Conservation (phyloP, 2,888 invertebrate species). For the Cephus spinipes region DNA sequence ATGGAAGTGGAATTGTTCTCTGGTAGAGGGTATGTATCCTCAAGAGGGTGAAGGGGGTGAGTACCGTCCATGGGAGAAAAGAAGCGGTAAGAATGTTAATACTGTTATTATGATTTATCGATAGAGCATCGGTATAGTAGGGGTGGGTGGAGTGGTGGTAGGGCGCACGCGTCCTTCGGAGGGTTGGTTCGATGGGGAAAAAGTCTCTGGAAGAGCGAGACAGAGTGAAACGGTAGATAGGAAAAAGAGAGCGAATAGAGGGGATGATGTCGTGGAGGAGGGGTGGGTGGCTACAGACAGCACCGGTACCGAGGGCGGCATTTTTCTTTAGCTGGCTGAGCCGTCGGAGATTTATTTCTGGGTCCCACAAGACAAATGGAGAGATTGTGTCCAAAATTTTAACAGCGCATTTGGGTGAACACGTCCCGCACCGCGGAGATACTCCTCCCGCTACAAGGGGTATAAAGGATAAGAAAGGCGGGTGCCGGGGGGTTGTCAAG, state of each 20-base stretch:
- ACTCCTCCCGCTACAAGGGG: slow-evolving; percentile 63
- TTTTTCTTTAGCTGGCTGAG: slow-evolving; percentile 72
- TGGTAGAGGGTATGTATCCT: background rate
- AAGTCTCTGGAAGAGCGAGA: slow-evolving; percentile 38
- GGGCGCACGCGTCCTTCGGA: slow-evolving; percentile 25
- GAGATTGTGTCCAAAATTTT: slow-evolving; percentile 85
- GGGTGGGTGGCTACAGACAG: slow-evolving; percentile 58
- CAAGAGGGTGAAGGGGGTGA: background rate
- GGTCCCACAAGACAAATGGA: slow-evolving; percentile 82
- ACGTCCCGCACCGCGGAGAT: slow-evolving; percentile 64
- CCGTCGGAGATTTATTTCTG: slow-evolving; percentile 75
- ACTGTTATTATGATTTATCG: slow-evolving; percentile 64
- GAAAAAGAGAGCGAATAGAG: slow-evolving; percentile 16
- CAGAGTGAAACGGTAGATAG: slow-evolving; percentile 31
- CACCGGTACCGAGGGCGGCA: slow-evolving; percentile 63
- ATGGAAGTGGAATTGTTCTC: background rate
- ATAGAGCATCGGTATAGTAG: slow-evolving; percentile 50
- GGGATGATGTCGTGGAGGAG: slow-evolving; percentile 19
- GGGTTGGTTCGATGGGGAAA: slow-evolving; percentile 50
- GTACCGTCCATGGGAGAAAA: background rate
- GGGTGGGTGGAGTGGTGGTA: slow-evolving; percentile 28
- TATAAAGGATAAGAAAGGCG: slow-evolving; percentile 36
- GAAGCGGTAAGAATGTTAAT: slow-evolving; percentile 60
- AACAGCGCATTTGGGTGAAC: slow-evolving; percentile 77
- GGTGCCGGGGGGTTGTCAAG: slow-evolving; percentile 23